Evolutionary conservation across 2,888 invertebrate species (phyloP).

Genomic region (Cancer borealis): DNA sequence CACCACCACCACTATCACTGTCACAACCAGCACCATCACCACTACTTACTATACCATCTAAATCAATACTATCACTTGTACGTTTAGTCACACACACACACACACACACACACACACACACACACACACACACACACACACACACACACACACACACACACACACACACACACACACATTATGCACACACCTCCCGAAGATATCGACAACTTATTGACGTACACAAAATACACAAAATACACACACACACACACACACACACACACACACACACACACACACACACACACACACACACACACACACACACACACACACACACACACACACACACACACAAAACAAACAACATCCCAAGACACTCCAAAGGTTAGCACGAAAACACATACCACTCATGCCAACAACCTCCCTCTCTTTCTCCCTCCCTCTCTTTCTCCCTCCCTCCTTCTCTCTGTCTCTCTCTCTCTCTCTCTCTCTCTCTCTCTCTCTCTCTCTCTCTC

Average conservation of each 20-base stretch:
- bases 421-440: conserved; percentile 33
- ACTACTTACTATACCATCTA: not conserved
- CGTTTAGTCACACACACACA: not conserved
- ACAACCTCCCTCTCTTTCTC: conserved; percentile 44
- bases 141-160: conserved; percentile 50
- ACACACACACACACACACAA: conserved; percentile 46
- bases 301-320: conserved; percentile 44
- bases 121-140: conserved; percentile 21
- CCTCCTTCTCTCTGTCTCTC: conserved; percentile 38
- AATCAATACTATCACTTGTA: not conserved
- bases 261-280: not conserved
- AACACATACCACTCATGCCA: conserved; percentile 22
- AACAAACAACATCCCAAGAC: not conserved
- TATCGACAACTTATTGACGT: too few relatives aligned
- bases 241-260: not conserved
- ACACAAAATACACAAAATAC: too few relatives aligned
- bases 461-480: conserved; percentile 16
- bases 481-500: conserved; percentile 48
- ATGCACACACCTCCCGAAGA: too few relatives aligned
- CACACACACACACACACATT: conserved; percentile 39
- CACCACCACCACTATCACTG: not conserved
- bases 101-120: not conserved
- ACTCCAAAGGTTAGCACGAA: not conserved
- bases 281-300: conserved; percentile 39
- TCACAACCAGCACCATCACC: not conserved